Evolutionary conservation across 2,113 vertebrate genomes (phyloP).

Genomic region (Caloenas nicobarica): DNA sequence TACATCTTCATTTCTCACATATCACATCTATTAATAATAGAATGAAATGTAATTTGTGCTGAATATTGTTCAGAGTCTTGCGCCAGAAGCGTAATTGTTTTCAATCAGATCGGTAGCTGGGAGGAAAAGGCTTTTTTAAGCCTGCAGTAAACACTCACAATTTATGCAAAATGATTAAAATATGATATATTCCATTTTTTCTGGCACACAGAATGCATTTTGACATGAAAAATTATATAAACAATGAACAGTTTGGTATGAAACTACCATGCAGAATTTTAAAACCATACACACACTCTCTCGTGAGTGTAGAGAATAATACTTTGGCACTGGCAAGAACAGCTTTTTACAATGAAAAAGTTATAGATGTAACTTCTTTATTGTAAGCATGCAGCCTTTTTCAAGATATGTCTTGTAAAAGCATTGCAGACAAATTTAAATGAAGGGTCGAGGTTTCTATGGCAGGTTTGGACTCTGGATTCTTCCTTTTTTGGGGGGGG

Average conservation of each 20-base stretch:
- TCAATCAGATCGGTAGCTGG: conserved; percentile 1
- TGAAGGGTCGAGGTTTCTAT: conserved; percentile 37
- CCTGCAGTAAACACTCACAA: background rate
- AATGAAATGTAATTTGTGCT: conserved; percentile 62
- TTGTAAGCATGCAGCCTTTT: background rate
- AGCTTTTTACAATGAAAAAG: conserved; percentile 47
- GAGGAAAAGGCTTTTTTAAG: conserved; percentile 4
- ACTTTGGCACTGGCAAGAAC: conserved; percentile 6
- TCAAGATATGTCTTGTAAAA: conserved; percentile 42
- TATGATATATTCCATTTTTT: background rate
- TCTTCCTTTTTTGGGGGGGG: conserved; percentile 27
- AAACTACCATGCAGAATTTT: conserved; percentile 32
- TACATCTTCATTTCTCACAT: conserved; percentile 71
- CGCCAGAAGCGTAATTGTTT: conserved; percentile 48
- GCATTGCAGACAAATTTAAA: conserved; percentile 52
- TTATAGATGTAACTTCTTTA: conserved; percentile 54
- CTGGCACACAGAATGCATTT: conserved; percentile 12
- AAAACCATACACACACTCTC: background rate
- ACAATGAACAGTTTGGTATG: conserved; percentile 14
- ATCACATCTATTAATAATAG: conserved; percentile 60
- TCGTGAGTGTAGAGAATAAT: conserved; percentile 24
- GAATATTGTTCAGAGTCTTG: conserved; percentile 31
- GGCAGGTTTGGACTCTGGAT: conserved; percentile 35
- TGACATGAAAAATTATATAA: conserved; percentile 21
- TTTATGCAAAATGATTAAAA: conserved; percentile 31